These are phyloP conservation scores for Drosophila baimaii DNA, from an alignment of 1,140 invertebrate genomes.

Conservation along the genomic window DNA sequence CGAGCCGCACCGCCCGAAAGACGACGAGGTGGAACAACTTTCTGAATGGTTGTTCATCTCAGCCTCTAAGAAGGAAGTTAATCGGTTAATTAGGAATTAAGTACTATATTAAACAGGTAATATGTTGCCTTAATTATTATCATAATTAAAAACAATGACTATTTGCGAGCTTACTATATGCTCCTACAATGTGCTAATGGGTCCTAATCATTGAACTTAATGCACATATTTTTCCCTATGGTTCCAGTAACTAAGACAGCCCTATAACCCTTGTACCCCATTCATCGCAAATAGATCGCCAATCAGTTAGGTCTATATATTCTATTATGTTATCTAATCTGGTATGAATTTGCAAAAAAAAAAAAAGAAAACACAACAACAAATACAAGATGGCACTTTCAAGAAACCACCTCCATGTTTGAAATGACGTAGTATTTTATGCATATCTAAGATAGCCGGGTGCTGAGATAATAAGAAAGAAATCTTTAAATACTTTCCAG, in stretches of 20 bases:
- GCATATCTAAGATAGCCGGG: conserved; percentile 25
- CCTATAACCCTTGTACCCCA: conserved; percentile 42
- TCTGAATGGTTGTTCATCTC: conserved; percentile 72
- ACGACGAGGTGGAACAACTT: conserved; percentile 56
- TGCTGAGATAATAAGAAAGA: background rate
- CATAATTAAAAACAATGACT: background rate
- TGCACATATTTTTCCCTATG: background rate
- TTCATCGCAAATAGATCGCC: conserved; percentile 35
- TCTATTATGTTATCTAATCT: conserved; percentile 48
- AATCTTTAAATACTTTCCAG: conserved; percentile 8
- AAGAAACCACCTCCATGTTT: conserved; percentile 23
- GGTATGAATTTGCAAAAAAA: conserved; percentile 27
- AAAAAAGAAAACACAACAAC: no score
- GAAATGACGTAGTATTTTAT: conserved; percentile 26
- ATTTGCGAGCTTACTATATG: background rate
- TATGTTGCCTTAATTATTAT: background rate
- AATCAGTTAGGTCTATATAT: conserved; percentile 36
- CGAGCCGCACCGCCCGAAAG: conserved; percentile 55
- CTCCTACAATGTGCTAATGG: background rate
- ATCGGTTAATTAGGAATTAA: background rate
- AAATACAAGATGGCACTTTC: conserved; percentile 26
- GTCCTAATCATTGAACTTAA: conserved; percentile 1
- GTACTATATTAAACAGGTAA: background rate
- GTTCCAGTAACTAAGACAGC: conserved; percentile 14
- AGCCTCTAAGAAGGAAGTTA: conserved; percentile 35